Conservation (phyloP, 1,140 invertebrate species). For the Scaptomyza montana region DNA sequence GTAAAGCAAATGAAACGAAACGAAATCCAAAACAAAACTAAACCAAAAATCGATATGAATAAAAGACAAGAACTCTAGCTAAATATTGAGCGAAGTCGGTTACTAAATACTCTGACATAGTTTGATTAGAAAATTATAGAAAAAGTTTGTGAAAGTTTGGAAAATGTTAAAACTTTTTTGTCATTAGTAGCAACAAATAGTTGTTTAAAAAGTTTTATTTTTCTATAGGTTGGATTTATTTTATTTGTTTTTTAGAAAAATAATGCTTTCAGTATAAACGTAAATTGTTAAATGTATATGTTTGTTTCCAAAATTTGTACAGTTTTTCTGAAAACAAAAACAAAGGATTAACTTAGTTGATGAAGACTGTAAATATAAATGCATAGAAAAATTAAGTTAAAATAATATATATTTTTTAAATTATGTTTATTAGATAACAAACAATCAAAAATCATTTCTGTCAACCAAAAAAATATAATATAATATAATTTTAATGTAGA, state of each 20-base stretch:
- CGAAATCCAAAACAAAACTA: constrained; percentile 53
- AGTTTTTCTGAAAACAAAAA: too few species aligned
- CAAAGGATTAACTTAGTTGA: too few species aligned
- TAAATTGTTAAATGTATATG: too few species aligned
- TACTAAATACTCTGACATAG: constrained; percentile 43
- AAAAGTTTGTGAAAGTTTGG: not conserved
- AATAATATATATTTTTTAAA: too few species aligned
- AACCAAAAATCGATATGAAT: constrained; percentile 75
- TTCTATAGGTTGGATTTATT: not conserved
- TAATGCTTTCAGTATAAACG: too few species aligned
- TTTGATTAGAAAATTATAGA: constrained; percentile 12
- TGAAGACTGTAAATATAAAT: too few species aligned
- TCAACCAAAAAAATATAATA: too few species aligned
- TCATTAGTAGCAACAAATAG: not conserved
- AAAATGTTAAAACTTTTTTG: not conserved
- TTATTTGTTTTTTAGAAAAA: not conserved
- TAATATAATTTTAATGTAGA: too few species aligned
- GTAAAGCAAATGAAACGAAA: constrained; percentile 34
- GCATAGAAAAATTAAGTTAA: too few species aligned
- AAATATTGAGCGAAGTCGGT: constrained; percentile 24
- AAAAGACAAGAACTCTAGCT: constrained; percentile 48
- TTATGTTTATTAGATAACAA: too few species aligned
- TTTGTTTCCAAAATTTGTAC: too few species aligned
- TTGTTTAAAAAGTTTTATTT: not conserved
- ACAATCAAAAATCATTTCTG: too few species aligned